Percentiles rank a stretch among this genome's conserved stretches.
These are phyloP conservation scores for Caenorhabditis inopinata DNA, from an alignment of 1,140 invertebrate genomes.

Conservation along the genomic window DNA sequence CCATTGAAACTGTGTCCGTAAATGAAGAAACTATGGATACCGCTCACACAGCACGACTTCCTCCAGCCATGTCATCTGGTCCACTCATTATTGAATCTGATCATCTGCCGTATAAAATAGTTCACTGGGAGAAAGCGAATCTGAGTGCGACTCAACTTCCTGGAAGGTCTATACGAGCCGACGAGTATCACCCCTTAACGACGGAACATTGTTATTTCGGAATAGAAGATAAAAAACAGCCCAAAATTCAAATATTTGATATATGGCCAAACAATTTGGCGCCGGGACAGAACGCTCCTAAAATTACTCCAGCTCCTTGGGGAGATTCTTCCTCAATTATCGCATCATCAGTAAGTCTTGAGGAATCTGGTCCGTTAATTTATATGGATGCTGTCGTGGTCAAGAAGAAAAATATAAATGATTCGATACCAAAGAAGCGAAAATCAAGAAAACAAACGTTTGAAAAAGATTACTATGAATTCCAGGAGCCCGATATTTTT, in stretches of 20 bases:
- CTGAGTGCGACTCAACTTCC: not conserved
- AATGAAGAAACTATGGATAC: too few relatives aligned
- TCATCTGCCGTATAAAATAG: not conserved
- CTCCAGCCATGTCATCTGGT: not conserved
- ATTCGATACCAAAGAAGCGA: not conserved
- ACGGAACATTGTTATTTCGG: conserved; percentile 32
- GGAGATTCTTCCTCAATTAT: too few relatives aligned
- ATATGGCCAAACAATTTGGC: not conserved
- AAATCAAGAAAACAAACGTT: not conserved
- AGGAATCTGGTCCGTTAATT: not conserved
- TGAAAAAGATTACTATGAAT: not conserved
- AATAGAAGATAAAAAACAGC: not conserved
- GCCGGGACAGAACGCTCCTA: not conserved
- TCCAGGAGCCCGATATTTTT: not conserved
- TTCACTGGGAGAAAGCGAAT: not conserved
- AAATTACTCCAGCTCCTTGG: not conserved
- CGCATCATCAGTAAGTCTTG: not conserved
- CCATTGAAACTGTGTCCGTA: too few relatives aligned
- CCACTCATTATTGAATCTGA: not conserved
- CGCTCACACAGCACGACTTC: too few relatives aligned
- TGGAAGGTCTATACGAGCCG: not conserved
- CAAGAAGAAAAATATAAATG: not conserved
- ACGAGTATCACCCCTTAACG: conserved; percentile 27
- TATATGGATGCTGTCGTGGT: not conserved
- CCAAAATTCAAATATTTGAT: conserved; percentile 12